Evolutionary conservation across 2,888 invertebrate species (phyloP), one percentile per base, ranked within the genome.

Genomic region (Aplocera efformata): DNA sequence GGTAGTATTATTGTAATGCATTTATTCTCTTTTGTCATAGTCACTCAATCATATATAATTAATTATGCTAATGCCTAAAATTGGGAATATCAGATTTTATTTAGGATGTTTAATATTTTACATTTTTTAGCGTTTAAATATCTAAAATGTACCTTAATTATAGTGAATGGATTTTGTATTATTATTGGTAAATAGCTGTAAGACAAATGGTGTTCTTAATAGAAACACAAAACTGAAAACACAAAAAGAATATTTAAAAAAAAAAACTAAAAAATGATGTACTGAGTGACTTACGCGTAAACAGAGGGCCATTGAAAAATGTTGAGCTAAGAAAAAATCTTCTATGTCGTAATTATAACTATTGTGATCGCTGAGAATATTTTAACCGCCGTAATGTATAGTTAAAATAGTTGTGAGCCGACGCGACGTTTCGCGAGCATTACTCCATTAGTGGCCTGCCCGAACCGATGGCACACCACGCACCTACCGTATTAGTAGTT

Each of bases 101-200:
- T 88, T 86, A 88, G 85, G 85, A 88, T 78, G 85, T 85, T 80
- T 86, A 81, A 85, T 86, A 86, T 85, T 86, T 85, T 88, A 88
- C 86, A 86, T 88, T 85, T 44, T 17, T 84, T 86, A 86, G 86
- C 81, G 79, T 81, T 85, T 85, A 86, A 86, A 84, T 85, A 85
- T 84, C 85, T 85, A 86, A 88, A 86, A 86, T 86, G 86, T 86
- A 88, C 85, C 86, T 84, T 88, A 85, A 86, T 84, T 86, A 84
- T 86, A 86, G 84, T 82, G 67, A 83, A 86, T 79, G 84, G 83
- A 88, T 88, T 86, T 86, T 86, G 55, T 55, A 86, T 86, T 88
- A 86, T 86, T 88, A 85, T 85, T 76, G 86, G 84, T 85, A 88
- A 85, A 68, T 69, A 86, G 85, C 72, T 83, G 74, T 86, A 86